Conservation (phyloP, 1,140 invertebrate genomes). For the Caenorhabditis latens region DNA sequence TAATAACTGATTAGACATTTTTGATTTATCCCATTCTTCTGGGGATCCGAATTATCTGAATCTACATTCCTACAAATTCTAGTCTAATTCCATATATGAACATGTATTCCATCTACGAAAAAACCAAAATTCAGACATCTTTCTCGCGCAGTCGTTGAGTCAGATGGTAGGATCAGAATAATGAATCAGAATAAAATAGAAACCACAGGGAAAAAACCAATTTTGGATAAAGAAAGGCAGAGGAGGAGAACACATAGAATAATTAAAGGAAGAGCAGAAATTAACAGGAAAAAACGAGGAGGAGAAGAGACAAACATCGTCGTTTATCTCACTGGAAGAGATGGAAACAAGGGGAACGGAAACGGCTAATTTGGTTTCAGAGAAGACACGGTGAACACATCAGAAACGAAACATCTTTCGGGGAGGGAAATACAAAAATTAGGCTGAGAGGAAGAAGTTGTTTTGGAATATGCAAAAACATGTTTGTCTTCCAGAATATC, state of each 20-base stretch:
- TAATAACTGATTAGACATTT: too few species aligned
- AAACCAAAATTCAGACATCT: not conserved
- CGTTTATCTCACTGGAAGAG: too few species aligned
- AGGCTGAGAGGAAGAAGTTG: not conserved
- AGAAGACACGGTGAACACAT: too few species aligned
- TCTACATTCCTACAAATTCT: too few species aligned
- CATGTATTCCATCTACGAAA: not conserved
- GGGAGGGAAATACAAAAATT: too few species aligned
- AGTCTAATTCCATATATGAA: not conserved
- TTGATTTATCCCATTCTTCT: too few species aligned
- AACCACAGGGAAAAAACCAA: not conserved
- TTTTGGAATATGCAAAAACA: not conserved
- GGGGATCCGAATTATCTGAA: too few species aligned
- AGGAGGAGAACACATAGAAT: slow-evolving; percentile 1
- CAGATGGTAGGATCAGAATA: too few species aligned
- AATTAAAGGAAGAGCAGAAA: slow-evolving; percentile 25
- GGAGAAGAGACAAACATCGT: not conserved
- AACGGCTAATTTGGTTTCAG: slow-evolving; percentile 9
- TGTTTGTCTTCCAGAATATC: not conserved
- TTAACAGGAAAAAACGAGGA: not conserved
- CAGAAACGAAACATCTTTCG: too few species aligned
- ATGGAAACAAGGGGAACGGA: not conserved
- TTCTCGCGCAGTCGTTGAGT: not conserved
- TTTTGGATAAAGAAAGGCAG: not conserved
- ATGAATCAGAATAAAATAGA: too few species aligned